phyloP scores from a whole-genome alignment of 2,113 vertebrate genomes.

The Indri indri region DNA sequence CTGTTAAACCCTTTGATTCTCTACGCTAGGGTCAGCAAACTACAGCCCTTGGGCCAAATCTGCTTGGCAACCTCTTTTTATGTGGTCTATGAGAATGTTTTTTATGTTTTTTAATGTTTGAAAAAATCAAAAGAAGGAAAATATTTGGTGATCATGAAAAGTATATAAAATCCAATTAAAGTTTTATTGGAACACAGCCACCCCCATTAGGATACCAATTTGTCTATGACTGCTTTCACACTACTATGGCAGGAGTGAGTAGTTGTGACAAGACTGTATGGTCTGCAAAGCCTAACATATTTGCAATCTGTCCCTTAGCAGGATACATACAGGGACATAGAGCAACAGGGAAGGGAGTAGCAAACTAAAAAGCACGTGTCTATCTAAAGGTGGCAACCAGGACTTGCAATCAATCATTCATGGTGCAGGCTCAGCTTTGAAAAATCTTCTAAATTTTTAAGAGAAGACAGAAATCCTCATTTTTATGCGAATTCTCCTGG shows the following conservation, averaged over 20 bases:
- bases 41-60: background rate
- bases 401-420: background rate
- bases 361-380: background rate
- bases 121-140: background rate
- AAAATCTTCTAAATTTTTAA: background rate
- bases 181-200: background rate
- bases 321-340: background rate
- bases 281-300: background rate
- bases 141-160: conserved; percentile 1
- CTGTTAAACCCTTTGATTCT: background rate
- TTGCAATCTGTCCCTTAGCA: background rate
- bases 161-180: conserved; percentile 9
- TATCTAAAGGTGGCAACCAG: background rate
- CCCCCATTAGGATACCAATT: background rate
- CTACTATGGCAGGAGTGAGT: background rate
- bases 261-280: background rate
- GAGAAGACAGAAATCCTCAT: background rate
- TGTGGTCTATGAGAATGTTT: background rate
- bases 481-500: background rate
- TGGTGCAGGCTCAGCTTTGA: background rate
- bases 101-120: background rate
- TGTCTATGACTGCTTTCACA: background rate
- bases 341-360: background rate
- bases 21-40: background rate
- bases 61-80: background rate